Evolutionary conservation across 1,140 invertebrate species (phyloP).

Genomic region (Linepithema humile): DNA sequence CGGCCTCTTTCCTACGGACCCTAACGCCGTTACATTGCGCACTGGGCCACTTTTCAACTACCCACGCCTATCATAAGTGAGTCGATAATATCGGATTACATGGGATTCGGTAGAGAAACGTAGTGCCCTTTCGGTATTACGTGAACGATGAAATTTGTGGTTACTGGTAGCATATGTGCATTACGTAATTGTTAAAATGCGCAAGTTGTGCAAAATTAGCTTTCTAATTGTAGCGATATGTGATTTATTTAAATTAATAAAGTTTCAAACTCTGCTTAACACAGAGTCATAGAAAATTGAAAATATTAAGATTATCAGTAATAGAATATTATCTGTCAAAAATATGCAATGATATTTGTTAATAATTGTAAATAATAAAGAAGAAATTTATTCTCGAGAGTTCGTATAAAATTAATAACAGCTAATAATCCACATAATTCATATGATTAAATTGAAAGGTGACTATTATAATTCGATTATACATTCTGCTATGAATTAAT

Average conservation of each 20-base stretch:
- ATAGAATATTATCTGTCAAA: too few species aligned
- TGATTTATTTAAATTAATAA: not conserved
- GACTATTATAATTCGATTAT: not conserved
- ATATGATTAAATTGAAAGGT: not conserved
- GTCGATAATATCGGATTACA: constrained; percentile 19
- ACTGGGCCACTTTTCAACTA: constrained; percentile 5
- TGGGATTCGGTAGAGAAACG: not conserved
- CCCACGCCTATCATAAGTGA: constrained; percentile 21
- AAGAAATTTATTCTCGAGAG: too few species aligned
- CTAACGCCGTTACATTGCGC: not conserved
- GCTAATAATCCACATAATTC: not conserved
- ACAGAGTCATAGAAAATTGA: not conserved
- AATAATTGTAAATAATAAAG: too few species aligned
- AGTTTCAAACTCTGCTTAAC: not conserved
- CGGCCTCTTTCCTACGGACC: not conserved
- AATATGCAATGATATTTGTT: too few species aligned
- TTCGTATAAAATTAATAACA: not conserved
- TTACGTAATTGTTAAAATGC: constrained; percentile 49
- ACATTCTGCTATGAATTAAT: too few species aligned
- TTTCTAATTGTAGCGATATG: constrained; percentile 25
- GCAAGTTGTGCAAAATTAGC: constrained; percentile 16
- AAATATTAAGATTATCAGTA: constrained; percentile 6
- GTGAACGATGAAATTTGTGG: constrained; percentile 37
- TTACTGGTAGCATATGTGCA: not conserved
- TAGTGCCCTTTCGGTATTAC: constrained; percentile 37